A percentile compares a stretch with the other conserved stretches of the same genome.
These are phyloP conservation scores for Anagyrus pseudococci DNA, from an alignment of 2,888 invertebrate species.

Conservation along the genomic window DNA sequence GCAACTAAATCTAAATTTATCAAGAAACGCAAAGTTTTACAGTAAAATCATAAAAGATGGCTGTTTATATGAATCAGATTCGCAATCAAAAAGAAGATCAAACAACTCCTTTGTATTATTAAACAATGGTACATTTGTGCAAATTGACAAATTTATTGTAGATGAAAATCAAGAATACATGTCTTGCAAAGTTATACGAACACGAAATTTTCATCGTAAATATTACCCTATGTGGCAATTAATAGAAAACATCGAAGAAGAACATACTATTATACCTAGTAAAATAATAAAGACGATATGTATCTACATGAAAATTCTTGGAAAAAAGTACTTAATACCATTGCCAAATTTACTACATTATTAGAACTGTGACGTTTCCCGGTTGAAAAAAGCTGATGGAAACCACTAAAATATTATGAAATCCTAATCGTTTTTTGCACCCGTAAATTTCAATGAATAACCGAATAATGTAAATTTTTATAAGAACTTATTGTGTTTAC, in stretches of 20 bases:
- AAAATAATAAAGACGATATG: background rate
- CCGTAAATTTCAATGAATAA: too few relatives aligned
- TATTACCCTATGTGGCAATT: background rate
- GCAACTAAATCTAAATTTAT: background rate
- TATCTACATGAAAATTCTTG: background rate
- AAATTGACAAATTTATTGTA: background rate
- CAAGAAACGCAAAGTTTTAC: background rate
- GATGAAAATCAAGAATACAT: background rate
- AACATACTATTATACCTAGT: background rate
- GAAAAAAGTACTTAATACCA: background rate
- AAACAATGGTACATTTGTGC: background rate
- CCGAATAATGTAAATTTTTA: too few relatives aligned
- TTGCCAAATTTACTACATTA: background rate
- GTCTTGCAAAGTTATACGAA: background rate
- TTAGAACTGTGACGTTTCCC: too few relatives aligned
- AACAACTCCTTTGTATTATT: background rate
- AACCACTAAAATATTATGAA: too few relatives aligned
- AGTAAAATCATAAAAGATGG: background rate
- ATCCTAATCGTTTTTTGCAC: too few relatives aligned
- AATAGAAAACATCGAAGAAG: background rate
- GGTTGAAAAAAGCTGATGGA: too few relatives aligned
- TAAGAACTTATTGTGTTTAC: too few relatives aligned
- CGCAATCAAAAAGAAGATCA: background rate
- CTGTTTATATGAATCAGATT: background rate
- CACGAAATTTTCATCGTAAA: background rate